Evolutionary conservation across 2,113 vertebrate species (phyloP), one percentile per base, ranked within the genome.

Genomic region (Ammodytes marinus): DNA sequence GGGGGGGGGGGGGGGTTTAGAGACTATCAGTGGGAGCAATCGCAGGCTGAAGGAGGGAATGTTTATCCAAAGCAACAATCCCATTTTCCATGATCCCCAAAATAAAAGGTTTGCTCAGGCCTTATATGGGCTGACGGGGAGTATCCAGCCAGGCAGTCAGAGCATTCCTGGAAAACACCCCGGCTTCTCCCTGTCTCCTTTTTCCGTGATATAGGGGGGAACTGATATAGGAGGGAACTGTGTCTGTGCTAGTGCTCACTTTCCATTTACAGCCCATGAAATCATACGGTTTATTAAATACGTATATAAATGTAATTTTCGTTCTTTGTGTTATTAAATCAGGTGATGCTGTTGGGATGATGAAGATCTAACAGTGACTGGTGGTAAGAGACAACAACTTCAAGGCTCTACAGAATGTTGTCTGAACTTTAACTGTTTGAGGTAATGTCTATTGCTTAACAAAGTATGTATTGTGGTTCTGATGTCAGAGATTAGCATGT

Each of bases 21-120:
- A 27, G 54, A 84, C 87, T 92, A 95, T 94, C 93, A 91, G 88
- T 82, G 83, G 89, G 90, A 92, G 93, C 76, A 70, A 95, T 95
- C 95, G 47, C 90, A 92, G 84, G 74, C 89, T 91, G 86, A 89
- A 90, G 82, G 89, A 91, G 87, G 75, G 88, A 91, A 91, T 95
- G 95, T 96, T 96, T 96, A 95, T 94, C 90, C 84, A 89, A 89
- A 89, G 85, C 87, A 57, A 88, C 68, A 78, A 93, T 94, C 90
- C 93, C 42, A 92, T 95, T 96, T 95, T 95, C 94, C 95, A 95
- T 89, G 86, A 92, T 95, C 91, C 93, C 87, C 84, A 89, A 89
- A 94, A 92, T 91, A 93, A 89, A 92, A 88, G 85, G 78, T 72
- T 58, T 72, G 59, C 90, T 82, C 72, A 49, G 61, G 80, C 95